These are phyloP conservation scores for Anticlea derivata DNA, from an alignment of 2,888 invertebrate species.

Conservation along the genomic window DNA sequence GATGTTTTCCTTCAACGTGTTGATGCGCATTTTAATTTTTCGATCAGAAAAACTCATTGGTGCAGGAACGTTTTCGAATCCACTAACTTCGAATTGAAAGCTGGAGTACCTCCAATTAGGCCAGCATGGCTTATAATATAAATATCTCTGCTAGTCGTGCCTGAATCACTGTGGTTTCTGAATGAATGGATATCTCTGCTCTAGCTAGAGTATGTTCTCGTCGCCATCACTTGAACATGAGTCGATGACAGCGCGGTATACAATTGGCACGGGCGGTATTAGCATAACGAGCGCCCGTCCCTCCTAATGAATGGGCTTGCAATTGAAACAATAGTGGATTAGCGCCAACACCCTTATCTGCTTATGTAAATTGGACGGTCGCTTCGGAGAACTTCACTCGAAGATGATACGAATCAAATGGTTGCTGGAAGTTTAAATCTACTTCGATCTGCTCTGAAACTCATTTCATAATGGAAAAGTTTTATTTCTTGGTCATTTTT, in stretches of 20 bases:
- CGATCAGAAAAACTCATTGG: too few relatives aligned
- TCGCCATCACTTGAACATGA: conserved; percentile 29
- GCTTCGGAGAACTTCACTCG: conserved; percentile 18
- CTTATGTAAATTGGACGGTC: conserved; percentile 54
- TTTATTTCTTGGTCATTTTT: too few relatives aligned
- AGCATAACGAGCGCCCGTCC: conserved; percentile 64
- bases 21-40: too few relatives aligned
- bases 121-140: too few relatives aligned
- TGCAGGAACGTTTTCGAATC: too few relatives aligned
- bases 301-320: conserved; percentile 73
- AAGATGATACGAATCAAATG: conserved; percentile 31
- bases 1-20: too few relatives aligned
- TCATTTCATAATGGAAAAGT: conserved; percentile 3
- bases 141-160: too few relatives aligned
- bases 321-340: conserved; percentile 77
- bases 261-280: conserved; percentile 61
- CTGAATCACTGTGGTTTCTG: too few relatives aligned
- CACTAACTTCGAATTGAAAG: too few relatives aligned
- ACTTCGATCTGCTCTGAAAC: conserved; percentile 7
- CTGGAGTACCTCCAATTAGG: too few relatives aligned
- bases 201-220: not conserved
- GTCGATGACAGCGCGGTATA: conserved; percentile 41
- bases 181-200: too few relatives aligned
- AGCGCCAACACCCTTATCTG: conserved; percentile 64
- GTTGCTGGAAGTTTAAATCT: conserved; percentile 18